Conservation (phyloP, 1,140 invertebrate species). For the Tribolium castaneum region DNA sequence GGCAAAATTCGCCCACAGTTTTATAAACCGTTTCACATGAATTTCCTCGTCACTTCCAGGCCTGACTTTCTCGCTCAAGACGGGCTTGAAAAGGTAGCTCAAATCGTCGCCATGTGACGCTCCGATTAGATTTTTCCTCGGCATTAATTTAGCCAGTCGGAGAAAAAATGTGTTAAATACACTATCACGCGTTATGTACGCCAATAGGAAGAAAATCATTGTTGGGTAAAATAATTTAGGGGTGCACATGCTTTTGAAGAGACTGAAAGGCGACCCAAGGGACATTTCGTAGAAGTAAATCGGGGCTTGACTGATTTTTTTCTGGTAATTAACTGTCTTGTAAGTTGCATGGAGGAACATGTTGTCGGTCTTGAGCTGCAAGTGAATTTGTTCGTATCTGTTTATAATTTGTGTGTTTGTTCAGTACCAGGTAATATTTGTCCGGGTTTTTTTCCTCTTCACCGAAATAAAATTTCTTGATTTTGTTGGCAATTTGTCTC, state of each 20-base stretch:
- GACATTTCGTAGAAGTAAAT: constrained; percentile 67
- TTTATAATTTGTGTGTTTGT: background rate
- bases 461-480: constrained; percentile 30
- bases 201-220: background rate
- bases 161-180: background rate
- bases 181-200: background rate
- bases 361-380: constrained; percentile 49
- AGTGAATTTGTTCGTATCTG: background rate
- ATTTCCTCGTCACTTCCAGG: constrained; percentile 33
- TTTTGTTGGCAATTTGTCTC: constrained; percentile 61
- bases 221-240: background rate
- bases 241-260: background rate
- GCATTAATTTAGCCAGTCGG: background rate
- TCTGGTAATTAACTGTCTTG: constrained; percentile 45
- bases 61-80: constrained; percentile 27
- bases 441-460: constrained; percentile 47
- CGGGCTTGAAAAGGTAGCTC: constrained; percentile 46
- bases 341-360: constrained; percentile 44
- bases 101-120: constrained; percentile 53
- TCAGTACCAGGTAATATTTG: constrained; percentile 45
- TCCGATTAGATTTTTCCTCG: background rate
- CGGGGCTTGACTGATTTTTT: constrained; percentile 57
- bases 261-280: background rate
- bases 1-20: constrained; percentile 65
- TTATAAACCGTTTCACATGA: constrained; percentile 51